Base-by-base conservation (phyloP, 2,113 vertebrate species). In the Pteruthius melanotis region DNA sequence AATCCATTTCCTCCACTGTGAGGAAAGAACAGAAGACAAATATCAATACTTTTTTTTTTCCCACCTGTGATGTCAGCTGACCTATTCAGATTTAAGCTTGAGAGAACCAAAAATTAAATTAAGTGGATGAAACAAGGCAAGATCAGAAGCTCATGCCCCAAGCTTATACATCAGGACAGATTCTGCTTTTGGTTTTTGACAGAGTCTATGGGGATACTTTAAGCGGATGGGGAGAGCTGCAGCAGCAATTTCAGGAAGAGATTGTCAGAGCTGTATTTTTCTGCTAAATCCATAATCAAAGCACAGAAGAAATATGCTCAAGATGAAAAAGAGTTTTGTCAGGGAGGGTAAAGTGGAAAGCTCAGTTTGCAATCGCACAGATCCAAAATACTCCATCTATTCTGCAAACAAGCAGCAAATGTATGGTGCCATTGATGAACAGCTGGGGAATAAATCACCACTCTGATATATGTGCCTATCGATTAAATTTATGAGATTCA, bases 401-500 rank as follows among this genome's bases (percentile, higher is more conserved):
- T 85, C 57, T 2, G 10, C 90, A 91, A 94, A 91, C 37, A 87
- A 65, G 33, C 45, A 93, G 59, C 37, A 85, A 87, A 82, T 57
- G 35, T 85, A 61, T 1, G 2, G 59, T 85, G 50, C 28, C 45
- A 47, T 11, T 91, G 82, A 91, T 80, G 65, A 97, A 90, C 30
- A 74, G 40, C 45, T 57, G 70, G 93, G 30, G 45, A 40, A 80
- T 94, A 94, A 93, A 95, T 94, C 87, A 88, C 23, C n/a, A 35
- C 78, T 94, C 35, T 69, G 59, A 83, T 72, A 15, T 33, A 72
- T 80, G 24, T 61, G 68, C 45, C 70, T 85, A 83, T 78, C 0
- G 6, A 85, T 77, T 79, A 66, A 72, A 91, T 83, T 87, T 89
- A 84, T 90, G 63, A 83, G 54, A 77, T 80, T 69, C 63, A 80